Conservation (phyloP, 2,797 vertebrate species). For the Hemibagrus guttatus region DNA sequence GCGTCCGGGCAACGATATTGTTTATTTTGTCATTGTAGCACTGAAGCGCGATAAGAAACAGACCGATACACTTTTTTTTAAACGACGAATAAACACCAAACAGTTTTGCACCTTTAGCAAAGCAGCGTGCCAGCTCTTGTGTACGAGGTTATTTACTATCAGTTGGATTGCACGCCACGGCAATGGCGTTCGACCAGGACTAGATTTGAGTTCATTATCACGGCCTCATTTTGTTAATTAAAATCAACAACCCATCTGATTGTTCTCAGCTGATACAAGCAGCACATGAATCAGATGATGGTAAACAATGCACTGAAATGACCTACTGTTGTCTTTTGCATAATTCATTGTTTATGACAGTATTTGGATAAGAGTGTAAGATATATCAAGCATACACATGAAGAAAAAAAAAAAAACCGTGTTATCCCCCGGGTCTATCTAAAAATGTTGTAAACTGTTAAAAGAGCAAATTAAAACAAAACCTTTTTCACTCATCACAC, state of each 20-base stretch:
- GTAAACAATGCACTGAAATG: not conserved
- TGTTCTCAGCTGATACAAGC: slow-evolving; percentile 4
- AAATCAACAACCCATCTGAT: not conserved
- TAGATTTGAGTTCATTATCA: slow-evolving; percentile 1
- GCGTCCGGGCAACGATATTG: not conserved
- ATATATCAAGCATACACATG: not conserved
- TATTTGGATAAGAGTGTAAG: not conserved
- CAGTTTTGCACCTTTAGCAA: not conserved
- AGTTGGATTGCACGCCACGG: not conserved
- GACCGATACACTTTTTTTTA: not conserved
- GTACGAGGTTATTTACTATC: slow-evolving; percentile 1
- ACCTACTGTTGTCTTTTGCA: not conserved
- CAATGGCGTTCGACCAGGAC: slow-evolving; percentile 6
- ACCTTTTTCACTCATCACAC: not conserved
- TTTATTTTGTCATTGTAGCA: not conserved
- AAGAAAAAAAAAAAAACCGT: not conserved
- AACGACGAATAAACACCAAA: not conserved
- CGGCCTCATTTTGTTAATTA: not conserved
- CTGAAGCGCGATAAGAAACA: not conserved
- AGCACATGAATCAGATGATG: slow-evolving; percentile 5
- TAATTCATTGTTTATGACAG: slow-evolving; percentile 2
- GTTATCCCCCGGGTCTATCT: not conserved
- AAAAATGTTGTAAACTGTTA: not conserved
- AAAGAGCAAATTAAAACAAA: not conserved
- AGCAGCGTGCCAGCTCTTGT: not conserved